A percentile compares a stretch with the other conserved stretches of the same genome.
Evolutionary conservation across 2,888 invertebrate genomes (phyloP).

Genomic region (Pterostichus niger): DNA sequence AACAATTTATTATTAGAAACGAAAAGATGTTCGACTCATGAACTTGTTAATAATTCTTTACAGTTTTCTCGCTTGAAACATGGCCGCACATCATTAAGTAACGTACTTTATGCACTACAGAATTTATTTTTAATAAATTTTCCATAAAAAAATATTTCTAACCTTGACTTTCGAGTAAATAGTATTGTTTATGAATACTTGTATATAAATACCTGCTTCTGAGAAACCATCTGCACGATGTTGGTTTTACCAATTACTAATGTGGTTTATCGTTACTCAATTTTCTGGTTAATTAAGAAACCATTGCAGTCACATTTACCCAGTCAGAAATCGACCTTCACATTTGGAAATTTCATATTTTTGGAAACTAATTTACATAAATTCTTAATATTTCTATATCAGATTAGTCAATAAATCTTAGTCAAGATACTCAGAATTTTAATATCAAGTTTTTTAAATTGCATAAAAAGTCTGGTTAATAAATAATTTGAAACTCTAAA

Average conservation of each 20-base stretch:
- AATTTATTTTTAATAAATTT: constrained; percentile 18
- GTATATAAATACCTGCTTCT: not conserved
- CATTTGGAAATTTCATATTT: constrained; percentile 39
- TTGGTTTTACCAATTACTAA: constrained; percentile 39
- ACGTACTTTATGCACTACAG: not conserved
- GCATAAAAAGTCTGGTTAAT: too few relatives aligned
- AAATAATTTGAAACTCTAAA: not conserved
- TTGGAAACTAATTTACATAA: constrained; percentile 33
- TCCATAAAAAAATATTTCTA: not conserved
- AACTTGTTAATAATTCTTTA: constrained; percentile 47
- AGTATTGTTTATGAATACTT: constrained; percentile 7
- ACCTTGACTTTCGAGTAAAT: constrained; percentile 39
- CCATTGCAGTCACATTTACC: not conserved
- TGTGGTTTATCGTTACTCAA: constrained; percentile 37
- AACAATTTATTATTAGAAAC: constrained; percentile 61
- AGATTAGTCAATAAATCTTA: constrained; percentile 4
- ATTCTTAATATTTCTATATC: constrained; percentile 31
- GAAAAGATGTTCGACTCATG: constrained; percentile 14
- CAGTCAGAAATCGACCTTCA: constrained; percentile 16
- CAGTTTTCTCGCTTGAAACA: constrained; percentile 34
- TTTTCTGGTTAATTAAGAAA: constrained; percentile 12
- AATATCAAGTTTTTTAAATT: too few relatives aligned
- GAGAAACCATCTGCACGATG: not conserved
- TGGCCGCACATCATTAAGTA: constrained; percentile 12
- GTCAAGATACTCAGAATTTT: too few relatives aligned